Base-by-base conservation (phyloP, 2,888 invertebrate species). In the Aleiodes leptofemur region DNA sequence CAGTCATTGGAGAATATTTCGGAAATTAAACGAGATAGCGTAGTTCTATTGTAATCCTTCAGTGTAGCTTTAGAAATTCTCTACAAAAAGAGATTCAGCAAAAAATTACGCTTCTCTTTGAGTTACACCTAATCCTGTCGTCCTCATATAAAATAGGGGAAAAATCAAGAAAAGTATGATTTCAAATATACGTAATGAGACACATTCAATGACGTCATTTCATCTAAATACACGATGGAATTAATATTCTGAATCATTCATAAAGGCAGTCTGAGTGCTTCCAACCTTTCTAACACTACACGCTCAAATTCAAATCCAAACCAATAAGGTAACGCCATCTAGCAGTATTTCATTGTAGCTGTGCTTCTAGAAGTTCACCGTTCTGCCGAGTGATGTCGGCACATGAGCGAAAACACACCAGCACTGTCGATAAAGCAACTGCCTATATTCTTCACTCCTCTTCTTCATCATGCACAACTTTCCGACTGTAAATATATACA, bases 351-450 rank as follows among this genome's bases (percentile, higher is more conserved):
- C 23, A 2, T 7, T 11, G 48, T 23, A 64, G 23, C 1, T 57
- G 5, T 29, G 68, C 59, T 23, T 13, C 23, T 48, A 6, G 34
- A 68, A 73, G 59, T 76, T 76, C 69, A 43, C 55, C 29, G 38
- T 61, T 61, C 34, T 53, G 14, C 72, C 68, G 78, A 71, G 73
- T 55, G 80, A 69, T 31, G 53, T 79, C 81, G 81, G 77, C 74
- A 59, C 77, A 29, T 59, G 70, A 68, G 51, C 38, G 43, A 31
- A 14, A 51, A 34, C 31, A 66, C 13, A 48, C 74, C 23, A 61
- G 16, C 31, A 11, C 77, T 6, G 80, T 73, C 72, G 85, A 77
- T 84, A 84, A 82, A 61, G 68, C 57, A 82, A 83, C 38, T 76
- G 34, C 43, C 78, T 66, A 50, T 57, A 14, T 14, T 72, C 48